Evolutionary conservation across 2,888 invertebrate species (phyloP), one percentile per base, ranked within the genome.

Genomic region (Octonoba sinensis): DNA sequence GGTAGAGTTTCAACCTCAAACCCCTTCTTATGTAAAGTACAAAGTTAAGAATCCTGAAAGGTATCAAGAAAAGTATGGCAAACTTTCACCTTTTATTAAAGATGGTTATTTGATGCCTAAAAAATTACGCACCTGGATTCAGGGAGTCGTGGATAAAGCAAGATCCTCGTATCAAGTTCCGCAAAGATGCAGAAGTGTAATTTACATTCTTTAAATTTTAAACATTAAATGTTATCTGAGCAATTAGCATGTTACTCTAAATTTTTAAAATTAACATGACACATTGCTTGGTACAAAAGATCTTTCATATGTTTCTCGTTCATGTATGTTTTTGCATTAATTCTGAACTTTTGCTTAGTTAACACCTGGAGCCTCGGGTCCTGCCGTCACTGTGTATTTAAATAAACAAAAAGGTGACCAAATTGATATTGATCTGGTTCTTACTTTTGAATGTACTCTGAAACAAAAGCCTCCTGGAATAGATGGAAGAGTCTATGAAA

Each of bases 381-480:
- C 84, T 47, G 84, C 84, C 1, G 51, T 65, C 18, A 84, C 84
- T 13, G 60, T 77, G 1, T 51, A 64, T 11, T 47, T 84, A 15
- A 16, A 59, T 1, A 77, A 73, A 56, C 18, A 18, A 6, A 60
- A 16, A 18, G 81, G 72, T 27, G 22, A 20, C 36, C 20, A 22
- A 22, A 84, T 84, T 18, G 84, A 84, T 71, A 72, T 84, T 66
- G 84, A 84, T 70, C 62, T 84, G 18, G 84, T 84, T 44, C 84
- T 82, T 47, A 78, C 65, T 0, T 66, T 84, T 65, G 54, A 77
- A n/a, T 70, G 66, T 57, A n/a, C 20, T 36, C 24, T 72, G 0
- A 27, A 20, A 15, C 11, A 18, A 1, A 64, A 64, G 49, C 82
- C 76, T 27, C 75, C 70, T 44, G 82, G 82, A 18, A 74, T 74